Conservation (phyloP, 2,888 invertebrate species). For the Morpho achilles region DNA sequence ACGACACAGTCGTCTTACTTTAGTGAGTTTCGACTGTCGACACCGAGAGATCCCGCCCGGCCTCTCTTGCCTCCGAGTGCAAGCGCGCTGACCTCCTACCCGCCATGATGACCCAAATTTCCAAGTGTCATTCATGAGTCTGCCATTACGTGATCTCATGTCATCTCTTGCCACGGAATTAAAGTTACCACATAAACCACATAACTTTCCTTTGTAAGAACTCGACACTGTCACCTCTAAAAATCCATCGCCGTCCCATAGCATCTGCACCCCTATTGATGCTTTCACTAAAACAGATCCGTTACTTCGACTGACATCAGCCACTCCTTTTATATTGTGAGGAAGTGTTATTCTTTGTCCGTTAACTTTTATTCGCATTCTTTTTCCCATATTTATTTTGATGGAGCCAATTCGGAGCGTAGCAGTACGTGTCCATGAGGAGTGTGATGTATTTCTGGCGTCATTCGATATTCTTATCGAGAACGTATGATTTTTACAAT, state of each 20-base stretch:
- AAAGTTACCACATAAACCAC: constrained; percentile 97
- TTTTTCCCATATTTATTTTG: constrained; percentile 92
- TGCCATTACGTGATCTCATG: constrained; percentile 84
- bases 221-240: constrained; percentile 90
- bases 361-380: constrained; percentile 91
- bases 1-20: constrained; percentile 70
- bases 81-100: constrained; percentile 88
- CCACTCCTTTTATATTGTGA: constrained; percentile 75
- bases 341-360: constrained; percentile 86
- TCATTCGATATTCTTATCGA: constrained; percentile 94
- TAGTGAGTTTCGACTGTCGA: constrained; percentile 67
- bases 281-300: constrained; percentile 84
- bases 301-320: constrained; percentile 82
- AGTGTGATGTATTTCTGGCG: constrained; percentile 87
- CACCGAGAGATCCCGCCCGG: constrained; percentile 62
- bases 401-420: constrained; percentile 86
- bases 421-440: constrained; percentile 95
- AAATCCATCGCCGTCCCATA: constrained; percentile 97
- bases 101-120: constrained; percentile 95
- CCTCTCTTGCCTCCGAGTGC: constrained; percentile 80
- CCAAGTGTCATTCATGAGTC: constrained; percentile 81
- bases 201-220: constrained; percentile 86
- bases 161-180: constrained; percentile 93
- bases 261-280: constrained; percentile 87
- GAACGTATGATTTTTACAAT: constrained; percentile 88